Evolutionary conservation across 2,888 invertebrate genomes (phyloP), one percentile per base, ranked within the genome.

Genomic region (Pseudococcus jackbeardsleyi): DNA sequence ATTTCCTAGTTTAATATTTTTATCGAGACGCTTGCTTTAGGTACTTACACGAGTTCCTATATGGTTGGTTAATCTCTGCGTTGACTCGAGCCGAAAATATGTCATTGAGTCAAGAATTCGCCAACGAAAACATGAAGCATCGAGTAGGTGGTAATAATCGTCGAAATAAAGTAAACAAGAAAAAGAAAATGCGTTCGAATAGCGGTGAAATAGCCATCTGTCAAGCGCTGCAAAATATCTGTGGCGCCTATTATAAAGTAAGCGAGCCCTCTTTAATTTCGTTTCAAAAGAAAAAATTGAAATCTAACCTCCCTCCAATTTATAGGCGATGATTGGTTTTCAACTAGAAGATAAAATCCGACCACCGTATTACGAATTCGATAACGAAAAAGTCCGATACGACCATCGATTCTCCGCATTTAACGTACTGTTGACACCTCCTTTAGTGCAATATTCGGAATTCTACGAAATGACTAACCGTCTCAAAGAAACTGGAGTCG

Each of bases 231-330:
- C 97, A 98, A 92, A 96, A 96, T 91, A 95, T 99, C 93, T 97
- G 97, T 91, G 98, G 98, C 0, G 99, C 98, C 8, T 98, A 96
- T 92, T 98, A 97, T 91, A 98, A 98, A 94, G 97, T 95, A 91
- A 42, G 46, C 0, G 0, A 42, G 42, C 7, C 42, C 42, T 42
- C 42, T 42, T 3, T 42, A 33, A 42, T 42, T 42, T 42, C 9
- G 42, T 8, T 0, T 39, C 3, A 39, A 39, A 5, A 42, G 0
- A 42, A 19, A 22, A 33, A 12, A 17, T 39, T 26, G 17, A 64
- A 33, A 54, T 22, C 17, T 46, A 9, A 84, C 50, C 19, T 85
- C 19, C 0, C 19, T 82, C 46, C 0, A 22, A 33, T 85, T 89
- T 90, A 84, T 92, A 96, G 96, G 97, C 97, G n/a, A 93, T 98